A percentile compares a stretch with the other conserved stretches of the same genome.
These are phyloP conservation scores for Panthera tigris DNA, from an alignment of 2,113 vertebrate genomes.

Conservation along the genomic window DNA sequence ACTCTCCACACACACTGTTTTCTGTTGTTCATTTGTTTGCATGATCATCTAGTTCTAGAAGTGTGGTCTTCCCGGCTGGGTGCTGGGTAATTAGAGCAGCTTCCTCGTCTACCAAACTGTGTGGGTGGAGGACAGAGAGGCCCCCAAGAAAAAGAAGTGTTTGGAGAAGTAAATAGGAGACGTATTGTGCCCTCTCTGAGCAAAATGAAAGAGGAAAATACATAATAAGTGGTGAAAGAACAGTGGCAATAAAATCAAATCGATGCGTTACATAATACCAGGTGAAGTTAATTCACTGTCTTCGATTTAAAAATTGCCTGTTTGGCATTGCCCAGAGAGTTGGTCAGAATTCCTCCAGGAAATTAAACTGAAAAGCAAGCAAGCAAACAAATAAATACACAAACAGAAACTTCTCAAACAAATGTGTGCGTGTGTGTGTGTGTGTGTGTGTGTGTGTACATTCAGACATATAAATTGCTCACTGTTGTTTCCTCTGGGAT, in stretches of 20 bases:
- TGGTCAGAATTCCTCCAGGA: conserved; percentile 7
- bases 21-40: not conserved
- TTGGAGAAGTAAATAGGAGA: conserved; percentile 6
- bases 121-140: not conserved
- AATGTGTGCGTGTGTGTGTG: not conserved
- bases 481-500: not conserved
- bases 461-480: not conserved
- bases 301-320: conserved; percentile 21
- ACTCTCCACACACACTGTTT: not conserved
- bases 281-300: not conserved
- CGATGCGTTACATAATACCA: not conserved
- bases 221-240: not conserved
- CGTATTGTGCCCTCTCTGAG: not conserved
- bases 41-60: not conserved
- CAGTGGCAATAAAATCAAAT: not conserved
- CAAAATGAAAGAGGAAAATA: not conserved
- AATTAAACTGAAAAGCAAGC: conserved; percentile 36
- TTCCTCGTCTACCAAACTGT: not conserved
- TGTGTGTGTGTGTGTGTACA: not conserved
- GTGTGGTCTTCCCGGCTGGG: not conserved
- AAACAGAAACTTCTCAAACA: not conserved
- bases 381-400: not conserved
- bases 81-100: not conserved
- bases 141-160: conserved; percentile 3
- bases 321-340: conserved; percentile 4